Evolutionary conservation across 2,113 vertebrate species (phyloP).

Genomic region (Cyanoderma ruficeps): DNA sequence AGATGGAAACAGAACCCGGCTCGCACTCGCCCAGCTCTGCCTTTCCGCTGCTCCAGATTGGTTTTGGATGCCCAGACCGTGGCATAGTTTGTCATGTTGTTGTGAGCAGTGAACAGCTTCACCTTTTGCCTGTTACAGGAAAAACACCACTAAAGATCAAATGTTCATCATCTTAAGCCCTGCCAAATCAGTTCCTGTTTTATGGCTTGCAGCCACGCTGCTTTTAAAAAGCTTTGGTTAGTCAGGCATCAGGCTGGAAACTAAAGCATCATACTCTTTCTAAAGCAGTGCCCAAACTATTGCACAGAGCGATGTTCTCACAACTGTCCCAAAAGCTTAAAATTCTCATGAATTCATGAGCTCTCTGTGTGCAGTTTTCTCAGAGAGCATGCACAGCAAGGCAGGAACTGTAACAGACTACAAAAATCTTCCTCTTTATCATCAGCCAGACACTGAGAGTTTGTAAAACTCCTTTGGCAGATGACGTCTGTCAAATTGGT

Average conservation of each 20-base stretch:
- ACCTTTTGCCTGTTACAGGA: slow-evolving; percentile 86
- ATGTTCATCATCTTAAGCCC: not conserved
- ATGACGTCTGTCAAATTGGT: not conserved
- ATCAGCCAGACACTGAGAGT: not conserved
- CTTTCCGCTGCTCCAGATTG: slow-evolving; percentile 94
- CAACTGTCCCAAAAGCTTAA: not conserved
- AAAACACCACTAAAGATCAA: not conserved
- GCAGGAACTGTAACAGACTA: not conserved
- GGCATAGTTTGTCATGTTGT: slow-evolving; percentile 98
- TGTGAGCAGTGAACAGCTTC: slow-evolving; percentile 96
- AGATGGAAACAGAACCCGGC: slow-evolving; percentile 94
- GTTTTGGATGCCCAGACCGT: slow-evolving; percentile 98
- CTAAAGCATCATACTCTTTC: not conserved
- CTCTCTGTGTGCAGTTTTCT: not conserved
- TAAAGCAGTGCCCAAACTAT: not conserved
- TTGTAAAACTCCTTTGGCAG: not conserved
- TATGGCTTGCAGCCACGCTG: not conserved
- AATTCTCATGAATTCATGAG: not conserved
- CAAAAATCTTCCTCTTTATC: not conserved
- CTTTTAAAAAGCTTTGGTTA: not conserved
- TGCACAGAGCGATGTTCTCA: not conserved
- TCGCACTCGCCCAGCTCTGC: slow-evolving; percentile 87
- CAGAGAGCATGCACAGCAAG: not conserved
- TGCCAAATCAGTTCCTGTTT: not conserved
- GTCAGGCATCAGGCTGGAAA: not conserved